phyloP scores from a whole-genome alignment of 2,113 vertebrate genomes.

The Galeopterus variegatus region DNA sequence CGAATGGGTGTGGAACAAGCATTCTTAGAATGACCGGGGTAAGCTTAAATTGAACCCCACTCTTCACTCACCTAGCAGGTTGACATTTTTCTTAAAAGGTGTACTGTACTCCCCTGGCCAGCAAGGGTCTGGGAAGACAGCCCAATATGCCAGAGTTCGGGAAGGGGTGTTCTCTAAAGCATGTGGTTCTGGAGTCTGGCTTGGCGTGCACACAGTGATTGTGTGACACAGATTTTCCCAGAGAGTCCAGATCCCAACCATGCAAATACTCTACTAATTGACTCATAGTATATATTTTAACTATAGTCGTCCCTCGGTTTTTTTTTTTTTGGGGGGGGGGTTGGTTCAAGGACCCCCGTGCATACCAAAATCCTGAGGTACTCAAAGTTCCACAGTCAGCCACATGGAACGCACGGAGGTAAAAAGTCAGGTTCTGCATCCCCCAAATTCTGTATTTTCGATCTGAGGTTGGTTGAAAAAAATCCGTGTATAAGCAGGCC shows the following conservation, averaged over 20 bases:
- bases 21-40: conserved; percentile 1
- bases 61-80: background rate
- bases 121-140: background rate
- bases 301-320: no score
- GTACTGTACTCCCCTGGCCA: background rate
- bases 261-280: background rate
- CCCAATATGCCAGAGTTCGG: background rate
- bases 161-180: background rate
- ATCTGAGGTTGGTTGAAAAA: no score
- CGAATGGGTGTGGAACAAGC: background rate
- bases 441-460: no score
- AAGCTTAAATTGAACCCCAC: background rate
- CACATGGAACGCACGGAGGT: no score
- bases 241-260: background rate
- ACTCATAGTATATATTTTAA: background rate
- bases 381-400: no score
- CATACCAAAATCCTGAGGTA: no score
- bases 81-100: background rate
- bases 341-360: no score
- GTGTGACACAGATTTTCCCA: background rate
- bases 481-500: no score
- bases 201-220: background rate
- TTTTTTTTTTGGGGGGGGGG: no score
- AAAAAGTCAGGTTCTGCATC: no score
- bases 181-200: background rate